Conservation (phyloP, 2,113 vertebrate species). For the Hydrochoerus hydrochaeris region DNA sequence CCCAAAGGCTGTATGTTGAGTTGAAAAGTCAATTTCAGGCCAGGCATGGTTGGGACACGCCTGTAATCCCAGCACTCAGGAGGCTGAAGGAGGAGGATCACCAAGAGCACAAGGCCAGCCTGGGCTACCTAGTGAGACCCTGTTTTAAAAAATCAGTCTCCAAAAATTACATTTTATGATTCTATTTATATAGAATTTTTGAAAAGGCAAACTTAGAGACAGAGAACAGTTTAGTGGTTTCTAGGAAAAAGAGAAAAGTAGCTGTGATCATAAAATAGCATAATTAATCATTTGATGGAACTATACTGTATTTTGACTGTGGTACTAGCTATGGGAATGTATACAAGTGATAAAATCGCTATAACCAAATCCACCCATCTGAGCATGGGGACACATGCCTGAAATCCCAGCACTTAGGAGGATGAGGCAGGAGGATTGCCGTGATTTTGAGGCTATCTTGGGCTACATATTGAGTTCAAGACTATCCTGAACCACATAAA, state of each 20-base stretch:
- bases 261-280: not conserved
- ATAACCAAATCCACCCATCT: not conserved
- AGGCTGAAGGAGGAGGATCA: not conserved
- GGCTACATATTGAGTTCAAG: not conserved
- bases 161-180: not conserved
- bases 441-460: not conserved
- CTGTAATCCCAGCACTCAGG: not conserved
- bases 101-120: not conserved
- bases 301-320: not conserved
- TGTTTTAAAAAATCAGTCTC: not conserved
- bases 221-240: not conserved
- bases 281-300: not conserved
- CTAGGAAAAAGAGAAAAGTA: not conserved
- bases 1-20: not conserved
- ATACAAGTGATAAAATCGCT: not conserved
- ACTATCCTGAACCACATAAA: not conserved
- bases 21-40: not conserved
- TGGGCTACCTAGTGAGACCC: not conserved
- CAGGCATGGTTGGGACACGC: not conserved
- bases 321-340: not conserved
- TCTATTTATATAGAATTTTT: not conserved
- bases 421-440: not conserved
- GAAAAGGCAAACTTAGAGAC: not conserved
- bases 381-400: no score
- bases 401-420: not conserved